Evolutionary conservation across 2,888 invertebrate species (phyloP), one percentile per base, ranked within the genome.

Genomic region (Dorcus parallelipipedus): DNA sequence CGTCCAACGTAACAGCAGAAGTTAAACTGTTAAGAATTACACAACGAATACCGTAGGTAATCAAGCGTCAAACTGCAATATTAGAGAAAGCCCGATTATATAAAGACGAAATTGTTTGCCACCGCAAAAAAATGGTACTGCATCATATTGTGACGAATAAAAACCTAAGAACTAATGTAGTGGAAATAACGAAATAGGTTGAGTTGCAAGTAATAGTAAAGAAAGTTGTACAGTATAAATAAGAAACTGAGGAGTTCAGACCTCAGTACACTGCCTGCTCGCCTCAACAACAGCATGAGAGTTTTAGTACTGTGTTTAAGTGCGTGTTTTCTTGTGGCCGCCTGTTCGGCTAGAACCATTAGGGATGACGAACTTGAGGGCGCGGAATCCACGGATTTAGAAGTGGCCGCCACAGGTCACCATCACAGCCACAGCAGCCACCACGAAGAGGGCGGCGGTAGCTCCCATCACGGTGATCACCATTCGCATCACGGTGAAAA

Each of bases 401-500:
- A 58, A 54, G 58, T 53, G 7, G 62, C 64, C 9, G 66, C 59
- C 39, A 58, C 63, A n/a, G 80, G 80, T 57, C 80, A 83, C 61
- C 39, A 45, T 20, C 51, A 51, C 39, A 55, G 56, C 45, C 40
- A 41, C 17, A 59, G 59, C 43, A 59, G 56, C 14, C 41, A 58
- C 2, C 73, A 77, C 58, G 67, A 76, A 50, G 78, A 79, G 54
- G 86, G 84, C 45, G 83, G 82, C 0, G 83, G 82, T 0, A 78
- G 79, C 47, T 80, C 84, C 47, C 82, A 84, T 62, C 78, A 82
- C 50, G 78, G 83, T 0, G 81, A 84, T 14, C 81, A 84, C 43
- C 81, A 83, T 47, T 79, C 81, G 26, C 82, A 84, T 58, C 85
- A 86, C 69, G 83, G 81, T 1, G 79, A 82, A 49, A 85, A 86